Evolutionary conservation across 2,797 vertebrate species (phyloP), one percentile per base, ranked within the genome.

Genomic region (Ceyx erithaca): DNA sequence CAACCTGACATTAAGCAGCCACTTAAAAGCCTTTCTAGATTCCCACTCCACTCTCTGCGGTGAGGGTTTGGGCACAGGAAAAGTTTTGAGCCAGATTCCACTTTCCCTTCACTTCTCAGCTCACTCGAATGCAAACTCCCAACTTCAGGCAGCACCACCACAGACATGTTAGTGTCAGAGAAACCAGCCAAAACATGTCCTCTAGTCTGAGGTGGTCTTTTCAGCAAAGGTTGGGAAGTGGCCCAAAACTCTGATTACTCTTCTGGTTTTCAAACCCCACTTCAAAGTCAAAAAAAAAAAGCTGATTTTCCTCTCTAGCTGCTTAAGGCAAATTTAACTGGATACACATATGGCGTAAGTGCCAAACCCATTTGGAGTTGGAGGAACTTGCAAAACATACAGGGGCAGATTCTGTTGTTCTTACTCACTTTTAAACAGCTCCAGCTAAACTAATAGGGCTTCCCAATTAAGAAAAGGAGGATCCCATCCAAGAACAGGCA

Each of bases 331-430:
- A 92, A 94, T 94, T 94, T 89, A 89, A 92, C 92, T 93, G 93
- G 79, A 95, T 95, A 92, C 80, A 87, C 88, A 85, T 37, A 93
- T 87, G 86, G 90, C 33, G n/a, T 85, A 95, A 93, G 81, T 78
- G 92, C 95, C 96, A 96, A 96, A 93, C 94, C 92, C 93, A 94
- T 94, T 94, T 85, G 72, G 88, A 92, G 96, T 72, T 89, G 86
- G 86, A 96, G 61, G 51, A 95, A 92, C 93, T 95, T 96, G 95
- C 90, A 94, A 96, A 96, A 95, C 92, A 77, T 90, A 94, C 76
- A 93, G 48, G 69, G 88, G 92, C 88, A 95, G 90, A 96, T 96
- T 95, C 91, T 95, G 91, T 90, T 92, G 79, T 62, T 90, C 91
- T 96, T 96, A 96, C 94, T 96, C 94, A 94, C 86, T 94, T 94